Evolutionary conservation across 2,797 vertebrate genomes (phyloP), one percentile per base, ranked within the genome.

Genomic region (Anableps anableps): DNA sequence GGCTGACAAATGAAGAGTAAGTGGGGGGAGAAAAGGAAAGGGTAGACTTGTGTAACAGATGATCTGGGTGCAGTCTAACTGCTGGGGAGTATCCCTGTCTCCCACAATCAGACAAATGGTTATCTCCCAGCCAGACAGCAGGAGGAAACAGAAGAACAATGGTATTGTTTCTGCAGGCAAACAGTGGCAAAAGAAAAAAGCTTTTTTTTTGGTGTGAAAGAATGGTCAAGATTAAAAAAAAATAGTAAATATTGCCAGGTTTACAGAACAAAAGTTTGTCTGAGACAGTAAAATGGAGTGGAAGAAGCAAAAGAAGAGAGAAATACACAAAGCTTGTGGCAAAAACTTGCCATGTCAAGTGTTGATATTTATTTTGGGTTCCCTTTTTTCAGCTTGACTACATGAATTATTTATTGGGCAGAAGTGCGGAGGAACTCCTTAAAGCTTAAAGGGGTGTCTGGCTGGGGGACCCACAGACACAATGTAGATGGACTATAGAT

Each of bases 51-150:
- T 85, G 86, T 93, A 94, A 93, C 89, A 87, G 91, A 94, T 92
- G 91, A 95, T 94, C 87, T 85, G 88, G 93, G 91, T 13, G 50
- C 66, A 83, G 89, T 72, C 86, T 91, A 94, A 95, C 92, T 93
- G 88, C 90, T 88, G 86, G 90, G 80, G 92, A 95, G 85, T 85
- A 76, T 75, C 78, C 7, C 43, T 19, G 92, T 95, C 93, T 93
- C 88, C 89, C 85, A 84, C 80, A 87, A 91, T 94, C 92, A 93
- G 84, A 94, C 89, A 94, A 94, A 95, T 94, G 88, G 90, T 88
- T 88, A 83, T 91, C 91, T 92, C 0, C 38, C 75, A 85, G 88
- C 80, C 55, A 90, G 86, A 88, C 85, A 84, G 78, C 87, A 66
- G 86, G 81, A 91, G 36, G 45, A 74, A 84, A 86, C 72, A 21